Evolutionary conservation across 2,888 invertebrate species (phyloP).

Genomic region (Epistrophe grossulariae): DNA sequence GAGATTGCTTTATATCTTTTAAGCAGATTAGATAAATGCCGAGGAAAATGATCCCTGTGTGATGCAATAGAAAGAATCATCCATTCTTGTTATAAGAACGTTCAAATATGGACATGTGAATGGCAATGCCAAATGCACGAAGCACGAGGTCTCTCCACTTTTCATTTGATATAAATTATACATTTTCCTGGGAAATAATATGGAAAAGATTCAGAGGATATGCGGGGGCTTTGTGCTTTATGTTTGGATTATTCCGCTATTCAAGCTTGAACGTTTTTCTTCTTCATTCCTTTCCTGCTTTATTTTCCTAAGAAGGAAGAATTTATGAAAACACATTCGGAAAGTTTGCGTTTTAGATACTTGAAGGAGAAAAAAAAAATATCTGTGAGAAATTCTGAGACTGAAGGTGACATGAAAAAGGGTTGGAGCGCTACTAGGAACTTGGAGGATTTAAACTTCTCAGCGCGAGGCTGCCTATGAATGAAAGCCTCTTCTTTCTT

Average conservation of each 20-base stretch:
- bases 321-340: slow-evolving; percentile 58
- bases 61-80: slow-evolving; percentile 34
- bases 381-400: slow-evolving; percentile 19
- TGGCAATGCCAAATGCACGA: slow-evolving; percentile 57
- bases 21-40: slow-evolving; percentile 63
- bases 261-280: slow-evolving; percentile 1
- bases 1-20: slow-evolving; percentile 48
- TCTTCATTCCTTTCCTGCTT: slow-evolving; percentile 2
- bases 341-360: slow-evolving; percentile 35
- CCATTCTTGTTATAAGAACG: slow-evolving; percentile 32
- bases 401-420: slow-evolving; percentile 45
- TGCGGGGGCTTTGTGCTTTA: slow-evolving; percentile 32
- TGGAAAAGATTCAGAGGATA: slow-evolving; percentile 2
- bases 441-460: slow-evolving; percentile 35
- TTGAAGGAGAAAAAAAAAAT: background rate
- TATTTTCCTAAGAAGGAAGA: slow-evolving; percentile 10
- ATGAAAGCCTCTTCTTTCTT: slow-evolving; percentile 8
- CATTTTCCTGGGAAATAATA: slow-evolving; percentile 13
- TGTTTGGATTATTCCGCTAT: slow-evolving; percentile 55
- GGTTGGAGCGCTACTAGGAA: background rate
- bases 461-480: slow-evolving; percentile 3
- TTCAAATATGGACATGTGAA: slow-evolving; percentile 53
- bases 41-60: slow-evolving; percentile 37
- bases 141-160: slow-evolving; percentile 37
- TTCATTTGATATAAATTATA: slow-evolving; percentile 56